phyloP scores from a whole-genome alignment of 2,113 vertebrate genomes.

The Manacus vitellinus region DNA sequence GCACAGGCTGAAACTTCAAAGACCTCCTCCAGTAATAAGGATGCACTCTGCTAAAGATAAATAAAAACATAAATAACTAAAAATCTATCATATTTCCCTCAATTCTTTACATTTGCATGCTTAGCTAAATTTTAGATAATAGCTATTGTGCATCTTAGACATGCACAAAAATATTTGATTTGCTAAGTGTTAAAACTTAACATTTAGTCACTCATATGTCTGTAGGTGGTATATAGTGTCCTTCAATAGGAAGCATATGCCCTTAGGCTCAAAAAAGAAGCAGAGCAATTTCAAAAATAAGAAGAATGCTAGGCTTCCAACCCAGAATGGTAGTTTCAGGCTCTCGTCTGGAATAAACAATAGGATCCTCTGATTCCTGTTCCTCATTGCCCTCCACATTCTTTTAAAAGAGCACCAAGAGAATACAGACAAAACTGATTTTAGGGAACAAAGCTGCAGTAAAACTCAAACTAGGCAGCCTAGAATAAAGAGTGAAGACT shows the following conservation, averaged over 20 bases:
- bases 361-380: not conserved
- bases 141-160: not conserved
- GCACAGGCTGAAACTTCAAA: not conserved
- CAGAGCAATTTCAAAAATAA: not conserved
- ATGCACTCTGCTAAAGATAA: not conserved
- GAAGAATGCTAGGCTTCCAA: not conserved
- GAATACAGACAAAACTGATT: not conserved
- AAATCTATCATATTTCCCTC: not conserved
- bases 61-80: not conserved
- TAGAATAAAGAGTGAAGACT: not conserved
- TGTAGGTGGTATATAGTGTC: not conserved
- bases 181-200: not conserved
- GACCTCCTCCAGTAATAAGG: rapidly evolving
- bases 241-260: not conserved
- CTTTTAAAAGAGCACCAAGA: not conserved
- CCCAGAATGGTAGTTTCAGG: not conserved
- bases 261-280: not conserved
- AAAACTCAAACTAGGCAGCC: not conserved
- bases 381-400: not conserved
- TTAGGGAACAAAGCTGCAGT: not conserved
- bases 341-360: not conserved
- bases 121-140: not conserved
- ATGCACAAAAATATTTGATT: not conserved
- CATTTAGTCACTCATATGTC: not conserved
- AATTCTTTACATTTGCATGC: not conserved